phyloP scores from a whole-genome alignment of 2,797 vertebrate genomes.

The Xenopus petersii region DNA sequence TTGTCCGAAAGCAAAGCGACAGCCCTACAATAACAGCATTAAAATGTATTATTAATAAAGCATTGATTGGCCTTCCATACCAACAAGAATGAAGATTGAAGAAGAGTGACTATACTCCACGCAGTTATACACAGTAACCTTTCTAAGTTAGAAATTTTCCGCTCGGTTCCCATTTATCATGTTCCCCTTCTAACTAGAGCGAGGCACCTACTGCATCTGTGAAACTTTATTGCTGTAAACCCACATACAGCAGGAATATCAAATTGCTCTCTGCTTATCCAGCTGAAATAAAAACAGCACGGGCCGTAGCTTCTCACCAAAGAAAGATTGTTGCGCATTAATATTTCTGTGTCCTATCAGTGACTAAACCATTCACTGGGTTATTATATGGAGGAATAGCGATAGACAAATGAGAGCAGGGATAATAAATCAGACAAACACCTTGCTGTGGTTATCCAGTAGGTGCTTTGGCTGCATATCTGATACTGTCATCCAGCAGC shows the following conservation, averaged over 20 bases:
- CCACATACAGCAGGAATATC: conserved; percentile 18
- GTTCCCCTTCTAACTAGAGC: conserved; percentile 11
- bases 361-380: conserved; percentile 4
- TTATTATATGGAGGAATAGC: not conserved
- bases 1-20: not conserved
- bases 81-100: not conserved
- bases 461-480: not conserved
- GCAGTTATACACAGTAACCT: not conserved
- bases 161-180: conserved; percentile 9
- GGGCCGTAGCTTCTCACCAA: not conserved
- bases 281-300: conserved; percentile 22
- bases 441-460: not conserved
- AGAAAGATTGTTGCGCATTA: conserved; percentile 12
- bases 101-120: not conserved
- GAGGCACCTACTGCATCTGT: not conserved
- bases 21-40: conserved; percentile 10
- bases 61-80: not conserved
- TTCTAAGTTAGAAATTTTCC: conserved; percentile 8
- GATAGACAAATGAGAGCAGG: not conserved
- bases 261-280: conserved; percentile 25
- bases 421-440: conserved; percentile 9
- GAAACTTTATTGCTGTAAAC: conserved; percentile 31
- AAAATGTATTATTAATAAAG: not conserved
- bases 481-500: not conserved
- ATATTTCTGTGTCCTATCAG: not conserved